A percentile compares a stretch with the other conserved stretches of the same genome.
Evolutionary conservation across 2,797 vertebrate species (phyloP).

Genomic region (Smutsia temminckii): DNA sequence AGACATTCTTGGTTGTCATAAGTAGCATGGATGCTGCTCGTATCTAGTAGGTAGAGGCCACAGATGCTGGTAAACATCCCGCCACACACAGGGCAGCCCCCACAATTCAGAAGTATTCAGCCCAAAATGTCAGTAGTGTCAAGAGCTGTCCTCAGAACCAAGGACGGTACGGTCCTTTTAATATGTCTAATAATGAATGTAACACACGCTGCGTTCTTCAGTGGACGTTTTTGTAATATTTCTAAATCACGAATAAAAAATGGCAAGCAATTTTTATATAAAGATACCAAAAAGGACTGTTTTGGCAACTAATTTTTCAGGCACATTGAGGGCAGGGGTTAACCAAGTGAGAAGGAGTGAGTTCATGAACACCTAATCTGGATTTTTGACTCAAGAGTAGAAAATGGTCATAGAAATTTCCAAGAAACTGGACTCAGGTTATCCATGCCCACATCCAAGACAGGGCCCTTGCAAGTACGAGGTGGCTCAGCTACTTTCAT

Average conservation of each 20-base stretch:
- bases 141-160: not conserved
- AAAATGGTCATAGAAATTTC: constrained; percentile 26
- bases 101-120: no score
- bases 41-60: not conserved
- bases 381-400: not conserved
- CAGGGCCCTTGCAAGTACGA: not conserved
- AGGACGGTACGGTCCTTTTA: not conserved
- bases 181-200: not conserved
- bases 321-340: not conserved
- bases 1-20: not conserved
- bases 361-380: constrained; percentile 30
- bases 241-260: constrained; percentile 16
- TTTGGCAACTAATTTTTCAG: constrained; percentile 24
- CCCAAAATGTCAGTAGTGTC: not conserved
- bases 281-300: not conserved
- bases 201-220: not conserved
- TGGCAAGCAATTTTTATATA: not conserved
- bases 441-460: not conserved
- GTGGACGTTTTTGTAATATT: not conserved
- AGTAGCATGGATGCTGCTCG: not conserved
- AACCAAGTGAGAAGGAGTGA: not conserved
- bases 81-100: accelerated
- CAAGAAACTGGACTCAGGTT: not conserved
- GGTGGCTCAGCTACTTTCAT: not conserved
- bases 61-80: not conserved